Base-by-base conservation (phyloP, 1,140 invertebrate species). In the Eulimnadia texana region DNA sequence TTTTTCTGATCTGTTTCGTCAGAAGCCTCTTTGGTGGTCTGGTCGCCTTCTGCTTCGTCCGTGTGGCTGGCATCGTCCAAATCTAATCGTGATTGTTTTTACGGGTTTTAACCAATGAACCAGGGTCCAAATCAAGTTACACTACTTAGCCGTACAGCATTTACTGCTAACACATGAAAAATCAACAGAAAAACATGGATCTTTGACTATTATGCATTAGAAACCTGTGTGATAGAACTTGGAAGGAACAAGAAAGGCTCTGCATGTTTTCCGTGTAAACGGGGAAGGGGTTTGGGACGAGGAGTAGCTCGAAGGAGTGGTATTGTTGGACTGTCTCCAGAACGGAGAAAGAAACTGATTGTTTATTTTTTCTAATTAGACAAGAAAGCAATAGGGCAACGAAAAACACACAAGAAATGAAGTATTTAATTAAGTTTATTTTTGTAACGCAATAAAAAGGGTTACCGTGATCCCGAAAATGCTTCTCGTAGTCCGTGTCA, bases 401-500 rank as follows among this genome's bases (percentile, higher is more conserved):
- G 33, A n/a, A n/a, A n/a, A n/a, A n/a, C n/a, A n/a, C n/a, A n/a
- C n/a, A n/a, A n/a, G n/a, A n/a, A n/a, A n/a, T n/a, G n/a, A n/a
- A n/a, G n/a, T n/a, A n/a, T n/a, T n/a, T n/a, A n/a, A n/a, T n/a
- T n/a, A n/a, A n/a, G 42, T 11, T 11, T 13, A 52, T n/a, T 52
- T 52, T 2, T 3, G 19, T 1, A 52, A 52, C 2, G 19, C 19
- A 52, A 50, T 1, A 52, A 20, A 1, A 63, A 62, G 50, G 53
- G 24, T 42, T 72, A 88, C 86, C 86, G 72, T 89, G 86, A 69
- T 88, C 86, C 70, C 83, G 79, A 72, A 90, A 90, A 73, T 90
- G 86, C 66, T 85, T 86, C 73, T 90, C 87, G 66, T 86, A 82
- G 72, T 90, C 88, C 50, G 85, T 84, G 71, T 89, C 86, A 58